Percentiles rank a stretch among this genome's conserved stretches.
Conservation (phyloP, 2,888 invertebrate species). For the Adineta ricciae region DNA sequence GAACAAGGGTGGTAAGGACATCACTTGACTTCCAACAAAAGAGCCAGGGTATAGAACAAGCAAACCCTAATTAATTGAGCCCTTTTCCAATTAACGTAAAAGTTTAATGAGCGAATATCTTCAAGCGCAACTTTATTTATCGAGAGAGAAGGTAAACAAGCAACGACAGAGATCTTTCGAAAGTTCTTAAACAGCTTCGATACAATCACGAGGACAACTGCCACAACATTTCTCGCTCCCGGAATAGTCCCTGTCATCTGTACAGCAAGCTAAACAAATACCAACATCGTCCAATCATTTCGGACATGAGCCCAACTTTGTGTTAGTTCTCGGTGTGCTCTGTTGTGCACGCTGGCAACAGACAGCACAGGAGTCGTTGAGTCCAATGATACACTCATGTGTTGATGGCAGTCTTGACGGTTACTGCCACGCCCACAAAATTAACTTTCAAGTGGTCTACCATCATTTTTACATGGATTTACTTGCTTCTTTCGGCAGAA, state of each 20-base stretch:
- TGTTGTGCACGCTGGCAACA: not conserved
- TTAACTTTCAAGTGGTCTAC: not conserved
- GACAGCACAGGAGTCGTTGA: not conserved
- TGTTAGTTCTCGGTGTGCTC: not conserved
- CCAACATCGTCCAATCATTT: not conserved
- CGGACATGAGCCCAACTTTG: not conserved
- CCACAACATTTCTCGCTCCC: not conserved
- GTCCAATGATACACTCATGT: not conserved
- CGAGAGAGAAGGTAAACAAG: not conserved
- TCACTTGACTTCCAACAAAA: too few species aligned
- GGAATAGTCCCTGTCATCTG: not conserved
- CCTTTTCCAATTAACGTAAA: too few species aligned
- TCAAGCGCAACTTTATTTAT: not conserved
- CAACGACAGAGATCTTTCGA: not conserved
- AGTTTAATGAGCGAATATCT: too few species aligned
- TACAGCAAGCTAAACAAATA: not conserved
- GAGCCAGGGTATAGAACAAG: too few species aligned
- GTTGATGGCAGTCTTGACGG: not conserved
- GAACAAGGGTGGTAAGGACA: not conserved
- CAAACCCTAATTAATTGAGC: too few species aligned
- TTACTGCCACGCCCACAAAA: not conserved
- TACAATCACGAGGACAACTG: not conserved
- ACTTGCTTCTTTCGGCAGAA: not conserved
- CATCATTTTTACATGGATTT: not conserved
- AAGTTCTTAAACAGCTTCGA: not conserved